Evolutionary conservation across 2,888 invertebrate genomes (phyloP), one percentile per base, ranked within the genome.

Genomic region (Andricus quercusramuli): DNA sequence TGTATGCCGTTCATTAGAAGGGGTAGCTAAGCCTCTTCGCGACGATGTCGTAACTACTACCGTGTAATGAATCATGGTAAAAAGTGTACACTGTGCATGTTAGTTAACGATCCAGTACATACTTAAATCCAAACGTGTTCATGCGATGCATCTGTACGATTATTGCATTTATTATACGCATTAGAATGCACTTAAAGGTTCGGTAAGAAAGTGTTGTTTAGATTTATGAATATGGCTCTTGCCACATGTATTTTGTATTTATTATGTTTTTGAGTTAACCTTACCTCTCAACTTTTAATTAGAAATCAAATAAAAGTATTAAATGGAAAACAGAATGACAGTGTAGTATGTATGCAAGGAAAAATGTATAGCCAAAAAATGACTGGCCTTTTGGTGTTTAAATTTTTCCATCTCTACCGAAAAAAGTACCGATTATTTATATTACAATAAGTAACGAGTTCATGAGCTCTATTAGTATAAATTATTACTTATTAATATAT

Each of bases 1-100:
- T 56, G n/a, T 56, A n/a, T n/a, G 56, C 56, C 11, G 51, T 70
- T 70, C 44, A 70, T 70, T 70, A 70, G 70, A 70, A 70, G 70
- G 51, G 41, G 70, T 70, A 29, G 51, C 51, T 29, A 47, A 70
- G 20, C 25, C 15, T 70, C 47, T 51, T 70, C 67, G 25, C 9
- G 8, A 41, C 11, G 47, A 70, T 51, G 17, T 25, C 41, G 41
- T 68, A 44, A 68, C 37, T 41, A 13, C 41, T 20, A 25, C 6
- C 15, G 44, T 5, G 41, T 17, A 68, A 41, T 41, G n/a, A 67
- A 32, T 20, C 65, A 65, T 32, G 13, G 13, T 56, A 20, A 65
- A 17, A 65, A 20, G 65, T 65, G 8, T 65, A 20, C 5, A 32
- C 9, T 65, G 6, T 65, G 15, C 13, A 65, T 56, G 9, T n/a